These are phyloP conservation scores for Bujurquina vittata DNA, from an alignment of 2,113 vertebrate species.

Conservation along the genomic window DNA sequence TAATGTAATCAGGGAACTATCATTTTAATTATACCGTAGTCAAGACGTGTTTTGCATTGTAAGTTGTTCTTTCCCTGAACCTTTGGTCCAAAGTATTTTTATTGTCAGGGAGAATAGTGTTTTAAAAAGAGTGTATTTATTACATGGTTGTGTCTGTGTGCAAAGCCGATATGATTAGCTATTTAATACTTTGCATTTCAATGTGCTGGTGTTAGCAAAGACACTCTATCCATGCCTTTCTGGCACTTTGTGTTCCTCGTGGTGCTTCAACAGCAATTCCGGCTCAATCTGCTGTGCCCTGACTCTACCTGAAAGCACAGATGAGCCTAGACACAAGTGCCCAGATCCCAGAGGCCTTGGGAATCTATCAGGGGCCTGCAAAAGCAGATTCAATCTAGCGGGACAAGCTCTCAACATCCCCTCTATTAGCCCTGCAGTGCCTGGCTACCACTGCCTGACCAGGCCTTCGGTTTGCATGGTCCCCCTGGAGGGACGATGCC, in stretches of 20 bases:
- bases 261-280: slow-evolving; percentile 45
- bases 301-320: slow-evolving; percentile 54
- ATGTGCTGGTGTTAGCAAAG: slow-evolving; percentile 42
- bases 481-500: slow-evolving; percentile 45
- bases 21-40: not conserved
- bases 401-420: slow-evolving; percentile 59
- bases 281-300: slow-evolving; percentile 29
- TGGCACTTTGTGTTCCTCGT: slow-evolving; percentile 24
- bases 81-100: not conserved
- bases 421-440: slow-evolving; percentile 48
- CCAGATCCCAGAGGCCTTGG: slow-evolving; percentile 38
- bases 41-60: not conserved
- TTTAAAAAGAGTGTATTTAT: not conserved
- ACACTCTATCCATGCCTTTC: not conserved
- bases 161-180: not conserved
- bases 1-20: not conserved
- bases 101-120: not conserved
- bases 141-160: slow-evolving; percentile 1
- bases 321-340: slow-evolving; percentile 44
- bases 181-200: not conserved
- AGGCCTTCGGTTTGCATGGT: slow-evolving; percentile 35
- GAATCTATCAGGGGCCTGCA: slow-evolving; percentile 50
- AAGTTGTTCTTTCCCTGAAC: not conserved
- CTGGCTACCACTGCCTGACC: slow-evolving; percentile 48
- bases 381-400: slow-evolving; percentile 52